Evolutionary conservation across 2,113 vertebrate species (phyloP), one percentile per base, ranked within the genome.

Genomic region (Callipepla squamata): DNA sequence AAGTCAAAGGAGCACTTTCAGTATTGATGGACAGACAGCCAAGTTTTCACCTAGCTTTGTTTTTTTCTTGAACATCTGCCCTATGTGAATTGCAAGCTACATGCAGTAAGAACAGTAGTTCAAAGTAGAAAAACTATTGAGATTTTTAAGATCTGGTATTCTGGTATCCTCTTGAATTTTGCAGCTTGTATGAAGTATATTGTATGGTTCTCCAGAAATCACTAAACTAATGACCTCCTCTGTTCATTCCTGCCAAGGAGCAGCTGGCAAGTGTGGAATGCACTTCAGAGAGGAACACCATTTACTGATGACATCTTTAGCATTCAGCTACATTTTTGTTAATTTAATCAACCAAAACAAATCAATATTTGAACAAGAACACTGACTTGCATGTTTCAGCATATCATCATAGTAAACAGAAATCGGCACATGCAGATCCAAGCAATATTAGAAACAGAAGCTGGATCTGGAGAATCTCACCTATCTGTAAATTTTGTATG

Each of bases 171-270:
- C 36, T 47, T 48, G 58, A 34, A 81, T 76, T 93, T 77, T 77
- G 77, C 21, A 84, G 66, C 22, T 47, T 81, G 44, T 32, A 59
- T 42, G 57, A 79, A 85, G 61, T 16, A 32, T 18, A 11, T 10
- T 51, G 44, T 66, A 89, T 58, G 48, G 42, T 84, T 73, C 89
- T 89, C 62, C 80, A 69, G 38, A 81, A 79, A 79, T 89, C 34
- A 89, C 89, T 86, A 90, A 80, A 87, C n/a, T 66, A 72, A 85
- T 59, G 70, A 92, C 89, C 50, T 58, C 81, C 63, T 25, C 47
- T 80, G 50, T 38, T 85, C 28, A 11, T 6, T 89, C 84, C 87
- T 85, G 91, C 91, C 87, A 92, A 96, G 81, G 13, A 91, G 70
- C 48, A 95, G 55, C 0, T 93, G 84, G 70, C 89, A 93, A 94